phyloP scores from a whole-genome alignment of 2,113 vertebrate genomes.

The Leptobrachium leishanense region DNA sequence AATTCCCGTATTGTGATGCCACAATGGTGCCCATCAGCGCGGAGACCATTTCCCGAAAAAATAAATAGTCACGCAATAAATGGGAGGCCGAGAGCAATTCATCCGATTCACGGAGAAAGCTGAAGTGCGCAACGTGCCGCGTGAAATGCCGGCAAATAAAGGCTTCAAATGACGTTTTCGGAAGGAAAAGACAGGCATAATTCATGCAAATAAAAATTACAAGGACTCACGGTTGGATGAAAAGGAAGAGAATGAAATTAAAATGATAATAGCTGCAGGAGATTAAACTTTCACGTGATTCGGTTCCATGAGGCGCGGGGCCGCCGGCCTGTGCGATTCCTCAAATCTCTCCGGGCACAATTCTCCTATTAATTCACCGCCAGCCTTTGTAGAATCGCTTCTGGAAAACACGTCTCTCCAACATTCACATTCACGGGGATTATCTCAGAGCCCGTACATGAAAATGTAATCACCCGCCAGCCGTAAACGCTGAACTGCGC shows the following conservation, averaged over 20 bases:
- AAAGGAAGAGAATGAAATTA: conserved; percentile 21
- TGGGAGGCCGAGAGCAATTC: neutral
- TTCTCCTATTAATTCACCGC: conserved; percentile 21
- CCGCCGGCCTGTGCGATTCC: conserved; percentile 16
- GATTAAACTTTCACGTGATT: conserved; percentile 21
- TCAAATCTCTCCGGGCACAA: conserved; percentile 14
- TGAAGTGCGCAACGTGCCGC: neutral
- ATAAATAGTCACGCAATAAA: neutral
- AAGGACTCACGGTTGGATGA: neutral
- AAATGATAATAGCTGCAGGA: conserved; percentile 30
- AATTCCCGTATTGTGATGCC: neutral
- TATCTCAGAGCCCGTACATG: conserved; percentile 17
- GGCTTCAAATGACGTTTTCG: neutral
- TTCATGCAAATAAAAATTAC: conserved; percentile 26
- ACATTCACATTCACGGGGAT: conserved; percentile 30
- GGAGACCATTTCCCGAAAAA: neutral
- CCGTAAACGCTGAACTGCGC: neutral
- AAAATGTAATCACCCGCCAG: conserved; percentile 7
- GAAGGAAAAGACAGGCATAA: conserved; percentile 11
- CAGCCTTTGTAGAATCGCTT: conserved; percentile 22
- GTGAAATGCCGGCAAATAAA: neutral
- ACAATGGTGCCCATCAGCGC: neutral
- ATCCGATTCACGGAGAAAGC: neutral
- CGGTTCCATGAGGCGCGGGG: conserved; percentile 16
- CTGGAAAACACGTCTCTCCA: conserved; percentile 14